These are phyloP conservation scores for Acronicta leporina DNA, from an alignment of 2,888 invertebrate genomes.

Conservation along the genomic window DNA sequence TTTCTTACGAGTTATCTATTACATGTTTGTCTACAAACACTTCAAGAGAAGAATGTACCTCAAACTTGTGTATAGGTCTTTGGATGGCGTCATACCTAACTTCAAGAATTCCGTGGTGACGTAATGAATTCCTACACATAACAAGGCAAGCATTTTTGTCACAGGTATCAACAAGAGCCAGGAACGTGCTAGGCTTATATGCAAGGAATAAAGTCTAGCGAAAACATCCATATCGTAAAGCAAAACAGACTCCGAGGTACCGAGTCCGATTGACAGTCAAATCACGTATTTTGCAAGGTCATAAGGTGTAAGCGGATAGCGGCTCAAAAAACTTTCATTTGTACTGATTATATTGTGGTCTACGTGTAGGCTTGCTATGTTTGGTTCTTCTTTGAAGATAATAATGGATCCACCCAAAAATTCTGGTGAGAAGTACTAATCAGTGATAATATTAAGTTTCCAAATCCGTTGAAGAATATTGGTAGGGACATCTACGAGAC, in stretches of 20 bases:
- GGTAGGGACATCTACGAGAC: no score
- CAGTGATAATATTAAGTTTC: no score
- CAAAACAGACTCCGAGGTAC: conserved; percentile 4
- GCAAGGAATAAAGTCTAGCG: conserved; percentile 26
- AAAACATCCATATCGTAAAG: conserved; percentile 35
- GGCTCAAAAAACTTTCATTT: neutral
- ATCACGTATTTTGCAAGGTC: conserved; percentile 27
- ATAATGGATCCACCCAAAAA: no score
- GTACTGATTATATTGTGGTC: no score
- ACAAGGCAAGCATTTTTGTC: conserved; percentile 24
- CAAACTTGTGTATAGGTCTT: neutral
- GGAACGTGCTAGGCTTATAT: conserved; percentile 35
- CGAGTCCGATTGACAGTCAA: conserved; percentile 30
- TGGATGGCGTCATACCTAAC: conserved; percentile 25
- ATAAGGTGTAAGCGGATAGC: conserved; percentile 15
- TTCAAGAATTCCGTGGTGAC: conserved; percentile 48
- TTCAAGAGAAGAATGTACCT: neutral
- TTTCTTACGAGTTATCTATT: neutral
- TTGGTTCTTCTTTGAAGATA: no score
- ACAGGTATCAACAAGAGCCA: conserved; percentile 26
- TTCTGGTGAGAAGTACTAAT: no score
- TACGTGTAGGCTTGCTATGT: no score
- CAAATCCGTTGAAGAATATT: no score
- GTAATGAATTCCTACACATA: conserved; percentile 37
- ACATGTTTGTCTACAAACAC: neutral